Evolutionary conservation across 1,140 invertebrate species (phyloP), one percentile per base, ranked within the genome.

Genomic region (Lanistes nyassanus): DNA sequence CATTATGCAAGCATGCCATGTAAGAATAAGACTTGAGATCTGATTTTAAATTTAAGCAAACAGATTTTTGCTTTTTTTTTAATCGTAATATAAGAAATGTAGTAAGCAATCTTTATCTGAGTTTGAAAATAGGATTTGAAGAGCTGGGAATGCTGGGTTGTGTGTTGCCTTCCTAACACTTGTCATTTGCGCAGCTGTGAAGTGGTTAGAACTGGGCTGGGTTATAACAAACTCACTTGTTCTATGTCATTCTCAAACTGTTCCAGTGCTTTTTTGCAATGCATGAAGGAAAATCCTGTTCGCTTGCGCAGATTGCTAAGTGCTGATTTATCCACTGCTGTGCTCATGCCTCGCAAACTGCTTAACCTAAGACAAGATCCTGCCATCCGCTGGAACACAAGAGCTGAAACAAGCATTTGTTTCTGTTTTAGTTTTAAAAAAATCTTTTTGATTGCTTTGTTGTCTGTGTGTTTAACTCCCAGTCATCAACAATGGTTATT

Each of bases 261-360:
- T 86, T 97, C 94, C 74, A 99, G 89, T 21, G 97, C 97, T 88
- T 98, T 97, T 87, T 97, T 97, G 86, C 97, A 99, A 87, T 98
- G 97, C 23, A 94, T 89, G 88, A 98, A 95, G n/a, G 96, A 94
- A 86, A 97, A 97, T 23, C 97, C 97, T 42, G 97, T 98, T 85
- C 94, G 95, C 87, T 97, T 98, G 47, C 97, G 90, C 29, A 98
- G 90, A 84, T 94, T 93, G 26, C 94, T 93, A 29, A 98, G 89
- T 51, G 83, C 71, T 51, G 86, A 83, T 83, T 91, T 92, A 72
- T 90, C 88, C 9, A 85, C 86, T 31, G 42, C 51, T 29, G 77
- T 68, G 2, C 51, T 55, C 37, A 72, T 34, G 0, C 31, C 31
- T 16, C 70, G 55, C 70, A n/a, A 21, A 21, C 53, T n/a, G 29